A percentile compares a stretch with the other conserved stretches of the same genome.
These are phyloP conservation scores for Aldrovandia affinis DNA, from an alignment of 2,797 vertebrate species.

Conservation along the genomic window DNA sequence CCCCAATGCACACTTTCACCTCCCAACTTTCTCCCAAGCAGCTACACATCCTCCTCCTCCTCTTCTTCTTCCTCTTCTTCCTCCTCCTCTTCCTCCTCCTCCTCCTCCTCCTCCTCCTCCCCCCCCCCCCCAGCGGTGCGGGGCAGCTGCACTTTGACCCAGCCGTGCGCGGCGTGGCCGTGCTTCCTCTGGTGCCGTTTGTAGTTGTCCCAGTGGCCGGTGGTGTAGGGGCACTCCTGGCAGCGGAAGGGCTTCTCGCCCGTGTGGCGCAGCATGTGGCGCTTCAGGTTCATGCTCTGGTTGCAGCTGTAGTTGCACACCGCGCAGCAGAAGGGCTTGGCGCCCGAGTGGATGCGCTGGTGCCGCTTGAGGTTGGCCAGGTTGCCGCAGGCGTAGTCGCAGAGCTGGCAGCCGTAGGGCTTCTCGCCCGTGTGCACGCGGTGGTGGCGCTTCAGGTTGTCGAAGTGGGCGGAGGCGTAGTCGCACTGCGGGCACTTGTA, in stretches of 20 bases:
- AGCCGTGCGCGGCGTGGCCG: conserved; percentile 81
- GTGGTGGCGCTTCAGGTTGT: conserved; percentile 97
- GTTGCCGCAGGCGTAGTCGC: conserved; percentile 95
- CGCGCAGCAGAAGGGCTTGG: conserved; percentile 93
- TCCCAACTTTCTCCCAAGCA: not conserved
- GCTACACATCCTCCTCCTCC: not conserved
- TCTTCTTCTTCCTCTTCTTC: conserved; percentile 33
- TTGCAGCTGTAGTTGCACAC: conserved; percentile 96
- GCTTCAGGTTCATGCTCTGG: conserved; percentile 99
- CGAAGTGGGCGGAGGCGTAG: conserved; percentile 92
- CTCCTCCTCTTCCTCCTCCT: conserved; percentile 53
- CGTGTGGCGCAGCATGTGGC: conserved; percentile 95
- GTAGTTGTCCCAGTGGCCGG: conserved; percentile 99
- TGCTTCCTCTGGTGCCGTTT: conserved; percentile 98
- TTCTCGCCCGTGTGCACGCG: conserved; percentile 95
- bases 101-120: conserved; percentile 49
- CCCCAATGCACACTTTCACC: not conserved
- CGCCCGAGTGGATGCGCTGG: conserved; percentile 93
- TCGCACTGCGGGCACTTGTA: conserved; percentile 93
- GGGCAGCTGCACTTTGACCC: conserved; percentile 77
- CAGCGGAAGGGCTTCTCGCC: conserved; percentile 96
- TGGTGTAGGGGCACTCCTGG: conserved; percentile 90
- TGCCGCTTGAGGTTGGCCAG: conserved; percentile 97
- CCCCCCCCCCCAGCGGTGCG: conserved; percentile 46
- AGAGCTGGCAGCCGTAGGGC: conserved; percentile 95